A percentile compares a stretch with the other conserved stretches of the same genome.
These are phyloP conservation scores for Conus canariensis DNA, from an alignment of 2,888 invertebrate genomes.

Conservation along the genomic window DNA sequence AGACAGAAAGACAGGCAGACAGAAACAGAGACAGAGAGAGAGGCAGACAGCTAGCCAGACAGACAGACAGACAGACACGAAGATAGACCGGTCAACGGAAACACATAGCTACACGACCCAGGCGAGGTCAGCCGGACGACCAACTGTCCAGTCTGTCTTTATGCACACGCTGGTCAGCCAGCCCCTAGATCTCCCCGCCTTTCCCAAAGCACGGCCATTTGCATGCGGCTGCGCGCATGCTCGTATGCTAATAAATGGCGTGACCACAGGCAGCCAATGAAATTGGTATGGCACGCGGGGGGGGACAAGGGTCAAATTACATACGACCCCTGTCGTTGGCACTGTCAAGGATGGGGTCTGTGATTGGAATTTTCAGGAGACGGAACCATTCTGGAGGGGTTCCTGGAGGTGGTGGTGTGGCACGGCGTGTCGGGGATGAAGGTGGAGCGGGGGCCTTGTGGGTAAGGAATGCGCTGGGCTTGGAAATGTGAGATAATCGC, in stretches of 20 bases:
- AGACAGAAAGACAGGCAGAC: neutral
- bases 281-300: conserved; percentile 16
- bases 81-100: neutral
- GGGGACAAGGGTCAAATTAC: conserved; percentile 24
- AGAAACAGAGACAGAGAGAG: neutral
- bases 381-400: neutral
- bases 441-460: too few relatives aligned
- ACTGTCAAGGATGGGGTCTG: neutral
- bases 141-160: neutral
- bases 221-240: conserved; percentile 4
- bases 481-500: too few relatives aligned
- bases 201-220: conserved; percentile 4
- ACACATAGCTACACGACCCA: neutral
- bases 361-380: neutral
- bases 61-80: neutral
- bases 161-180: neutral
- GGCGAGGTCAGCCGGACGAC: too few relatives aligned
- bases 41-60: neutral
- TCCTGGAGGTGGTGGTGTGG: too few relatives aligned
- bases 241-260: neutral
- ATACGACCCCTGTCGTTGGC: conserved; percentile 19
- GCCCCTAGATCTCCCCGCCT: neutral
- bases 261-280: conserved; percentile 30
- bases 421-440: too few relatives aligned
- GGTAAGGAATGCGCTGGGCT: too few relatives aligned